Conservation (phyloP, 2,113 vertebrate species). For the Pitta sordida region DNA sequence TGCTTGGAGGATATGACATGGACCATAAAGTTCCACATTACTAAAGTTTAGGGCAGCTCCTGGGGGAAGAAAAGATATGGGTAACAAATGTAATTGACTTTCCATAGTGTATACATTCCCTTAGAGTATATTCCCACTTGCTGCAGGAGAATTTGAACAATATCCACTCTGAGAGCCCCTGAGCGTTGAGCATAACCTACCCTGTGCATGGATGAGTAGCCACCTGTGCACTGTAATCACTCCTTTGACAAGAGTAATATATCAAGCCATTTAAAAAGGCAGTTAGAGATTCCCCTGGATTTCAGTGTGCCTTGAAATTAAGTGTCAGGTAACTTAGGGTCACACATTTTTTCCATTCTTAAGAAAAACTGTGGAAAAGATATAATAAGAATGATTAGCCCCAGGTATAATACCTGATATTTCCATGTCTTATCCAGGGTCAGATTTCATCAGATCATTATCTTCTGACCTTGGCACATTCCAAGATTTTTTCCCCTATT, state of each 20-base stretch:
- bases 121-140: neutral
- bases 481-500: neutral
- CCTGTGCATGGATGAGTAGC: neutral
- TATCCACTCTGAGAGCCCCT: neutral
- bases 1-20: neutral
- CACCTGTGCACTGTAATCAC: neutral
- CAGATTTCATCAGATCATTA: neutral
- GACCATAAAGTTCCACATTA: neutral
- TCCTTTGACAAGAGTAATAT: neutral
- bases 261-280: neutral
- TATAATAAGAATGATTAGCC: neutral
- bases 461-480: neutral
- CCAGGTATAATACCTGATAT: neutral
- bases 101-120: neutral
- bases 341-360: slow-evolving; percentile 11
- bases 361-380: neutral
- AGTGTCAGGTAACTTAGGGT: neutral
- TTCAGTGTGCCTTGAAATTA: neutral
- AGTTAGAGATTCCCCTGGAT: neutral
- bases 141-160: neutral
- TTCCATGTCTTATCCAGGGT: neutral
- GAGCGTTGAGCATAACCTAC: neutral
- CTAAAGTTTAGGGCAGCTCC: neutral
- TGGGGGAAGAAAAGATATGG: neutral
- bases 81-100: neutral